These are phyloP conservation scores for Vanessa cardui DNA, from an alignment of 2,888 invertebrate genomes.

Conservation along the genomic window DNA sequence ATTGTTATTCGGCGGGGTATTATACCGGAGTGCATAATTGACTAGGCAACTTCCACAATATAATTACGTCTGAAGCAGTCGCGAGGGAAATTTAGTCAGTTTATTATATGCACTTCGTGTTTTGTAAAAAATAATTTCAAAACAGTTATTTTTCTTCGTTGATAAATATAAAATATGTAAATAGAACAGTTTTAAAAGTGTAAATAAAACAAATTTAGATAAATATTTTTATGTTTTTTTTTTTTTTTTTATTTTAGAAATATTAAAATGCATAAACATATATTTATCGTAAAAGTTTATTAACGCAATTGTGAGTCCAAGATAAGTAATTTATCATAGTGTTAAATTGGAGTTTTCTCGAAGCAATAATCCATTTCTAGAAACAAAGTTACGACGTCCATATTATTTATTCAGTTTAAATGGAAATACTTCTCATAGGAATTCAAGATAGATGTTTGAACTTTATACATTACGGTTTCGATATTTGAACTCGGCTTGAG, in stretches of 20 bases:
- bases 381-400: constrained; percentile 6
- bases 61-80: constrained; percentile 35
- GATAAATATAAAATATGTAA: neutral
- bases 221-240: too few species aligned
- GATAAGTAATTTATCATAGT: neutral
- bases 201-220: too few species aligned
- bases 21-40: constrained; percentile 38
- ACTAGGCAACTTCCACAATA: constrained; percentile 41
- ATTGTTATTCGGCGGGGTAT: constrained; percentile 38
- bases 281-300: neutral
- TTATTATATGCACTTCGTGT: constrained; percentile 9
- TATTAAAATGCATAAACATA: too few species aligned
- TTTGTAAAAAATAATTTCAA: constrained; percentile 4
- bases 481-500: constrained; percentile 16
- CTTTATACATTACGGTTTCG: constrained; percentile 22
- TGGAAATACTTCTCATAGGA: constrained; percentile 9
- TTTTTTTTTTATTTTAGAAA: too few species aligned
- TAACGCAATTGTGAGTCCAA: neutral
- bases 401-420: constrained; percentile 6
- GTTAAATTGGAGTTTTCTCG: constrained; percentile 1
- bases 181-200: neutral
- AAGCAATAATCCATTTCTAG: constrained; percentile 1
- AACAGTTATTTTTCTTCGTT: neutral
- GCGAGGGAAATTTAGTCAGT: constrained; percentile 25
- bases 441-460: constrained; percentile 18